Evolutionary conservation across 2,113 vertebrate species (phyloP), one percentile per base, ranked within the genome.

Genomic region (Grammomys dolichurus): DNA sequence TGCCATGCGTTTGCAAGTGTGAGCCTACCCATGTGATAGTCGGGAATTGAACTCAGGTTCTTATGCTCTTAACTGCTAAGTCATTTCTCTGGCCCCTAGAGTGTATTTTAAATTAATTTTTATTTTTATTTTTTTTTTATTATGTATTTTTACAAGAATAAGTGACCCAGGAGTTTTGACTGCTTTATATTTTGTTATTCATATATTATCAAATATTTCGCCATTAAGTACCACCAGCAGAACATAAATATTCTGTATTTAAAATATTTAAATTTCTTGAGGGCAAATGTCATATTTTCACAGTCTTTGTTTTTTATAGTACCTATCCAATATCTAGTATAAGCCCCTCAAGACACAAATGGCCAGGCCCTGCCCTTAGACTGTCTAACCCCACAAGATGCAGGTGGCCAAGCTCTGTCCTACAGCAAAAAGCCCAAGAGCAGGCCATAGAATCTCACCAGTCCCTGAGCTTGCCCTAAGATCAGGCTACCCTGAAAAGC

Each of bases 121-220:
- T 75, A n/a, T n/a, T n/a, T n/a, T n/a, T n/a, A n/a, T n/a, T n/a
- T n/a, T n/a, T n/a, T n/a, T n/a, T n/a, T n/a, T n/a, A n/a, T n/a
- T n/a, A 77, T 92, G 8, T 80, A 51, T 95, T 89, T 69, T 69
- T 87, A 51, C 77, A 88, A 26, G 33, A 43, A 63, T 81, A 80
- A 96, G 65, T 56, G 7, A 84, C 84, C n/a, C 19, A 51, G 2
- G 33, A 9, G 10, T 10, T 46, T 14, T 10, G 56, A 4, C 77
- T n/a, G 9, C 33, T 81, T 81, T 51, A 80, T 81, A 81, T 51
- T 81, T 56, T 19, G 31, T 56, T 81, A 22, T 81, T 81, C 31
- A 54, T 48, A 54, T 22, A 22, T 80, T 20, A 56, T 36, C 54
- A 36, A 81, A 56, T 56, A 56, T 80, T 51, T 11, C 4, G 14